Base-by-base conservation (phyloP, 1,140 invertebrate genomes). In the Probaryconus sp. region DNA sequence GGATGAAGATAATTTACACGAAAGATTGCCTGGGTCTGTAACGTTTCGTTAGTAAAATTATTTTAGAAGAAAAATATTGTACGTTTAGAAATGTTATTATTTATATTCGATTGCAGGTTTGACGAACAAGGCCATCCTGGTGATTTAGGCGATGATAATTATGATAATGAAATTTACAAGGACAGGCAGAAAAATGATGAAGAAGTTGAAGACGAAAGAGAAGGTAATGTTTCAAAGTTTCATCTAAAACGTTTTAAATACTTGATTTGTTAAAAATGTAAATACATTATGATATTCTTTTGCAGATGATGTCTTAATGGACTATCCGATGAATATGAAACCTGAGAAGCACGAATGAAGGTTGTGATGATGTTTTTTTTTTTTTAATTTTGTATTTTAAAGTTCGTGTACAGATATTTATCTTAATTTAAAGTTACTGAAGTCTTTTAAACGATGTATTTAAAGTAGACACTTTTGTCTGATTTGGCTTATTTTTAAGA, bases 191-290 rank as follows among this genome's bases (percentile, higher is more conserved):
- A 87, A 65, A 83, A 86, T 31, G 80, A 78, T 17, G 85, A 85
- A 7, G 86, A 85, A 45, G 83, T 70, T 3, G 86, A 87, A 51
- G 85, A 86, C n/a, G 85, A 87, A 50, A 81, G 79, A 1, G 85
- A 87, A 82, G 85, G 84, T 86, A 76, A 72, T n/a, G n/a, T n/a
- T n/a, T n/a, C 13, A 42, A 35, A 20, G 21, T 11, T 31, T 10
- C 1, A 31, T 50, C 0, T 28, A 18, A 13, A 4, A 18, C 18
- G 31, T 70, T 70, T 18, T 17, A 30, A 33, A n/a, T n/a, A n/a
- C n/a, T n/a, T n/a, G n/a, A n/a, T n/a, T n/a, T n/a, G n/a, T n/a
- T n/a, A n/a, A n/a, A n/a, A n/a, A n/a, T n/a, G n/a, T n/a, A n/a
- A n/a, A n/a, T n/a, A n/a, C n/a, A n/a, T n/a, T n/a, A n/a, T 38